phyloP scores from a whole-genome alignment of 2,113 vertebrate species.

The Ceuthmochares aereus region DNA sequence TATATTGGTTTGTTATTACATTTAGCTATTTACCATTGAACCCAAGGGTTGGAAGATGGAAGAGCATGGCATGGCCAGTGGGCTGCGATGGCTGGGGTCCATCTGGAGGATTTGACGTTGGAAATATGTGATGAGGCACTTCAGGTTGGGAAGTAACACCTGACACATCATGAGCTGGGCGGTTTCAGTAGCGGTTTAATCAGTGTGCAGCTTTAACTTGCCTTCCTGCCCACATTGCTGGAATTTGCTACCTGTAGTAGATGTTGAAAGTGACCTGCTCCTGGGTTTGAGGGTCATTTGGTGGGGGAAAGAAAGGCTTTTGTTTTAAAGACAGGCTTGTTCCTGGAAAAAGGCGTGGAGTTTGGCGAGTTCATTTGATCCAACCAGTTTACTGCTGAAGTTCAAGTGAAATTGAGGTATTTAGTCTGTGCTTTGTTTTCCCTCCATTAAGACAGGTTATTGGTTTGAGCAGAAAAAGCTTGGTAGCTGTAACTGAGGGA shows the following conservation, averaged over 20 bases:
- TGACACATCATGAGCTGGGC: not conserved
- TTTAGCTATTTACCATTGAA: too few species aligned
- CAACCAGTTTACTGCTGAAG: not conserved
- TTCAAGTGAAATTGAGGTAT: not conserved
- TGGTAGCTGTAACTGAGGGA: not conserved
- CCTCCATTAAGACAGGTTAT: not conserved
- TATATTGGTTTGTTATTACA: not conserved
- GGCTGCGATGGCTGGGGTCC: not conserved
- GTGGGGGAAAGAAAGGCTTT: not conserved
- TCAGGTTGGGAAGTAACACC: rapidly evolving
- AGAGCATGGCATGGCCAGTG: too few species aligned
- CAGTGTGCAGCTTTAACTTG: not conserved
- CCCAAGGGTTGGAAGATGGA: too few species aligned
- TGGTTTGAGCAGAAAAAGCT: not conserved
- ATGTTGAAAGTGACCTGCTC: not conserved
- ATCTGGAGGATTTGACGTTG: not conserved
- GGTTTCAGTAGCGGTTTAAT: not conserved
- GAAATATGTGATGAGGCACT: not conserved
- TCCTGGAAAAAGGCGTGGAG: not conserved
- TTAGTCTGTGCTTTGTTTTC: not conserved
- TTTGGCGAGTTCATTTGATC: not conserved
- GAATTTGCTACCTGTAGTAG: not conserved
- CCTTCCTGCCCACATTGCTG: not conserved
- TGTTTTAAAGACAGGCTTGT: not conserved
- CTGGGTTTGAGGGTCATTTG: not conserved